phyloP scores from a whole-genome alignment of 2,113 vertebrate species.

The Campylorhamphus procurvoides region DNA sequence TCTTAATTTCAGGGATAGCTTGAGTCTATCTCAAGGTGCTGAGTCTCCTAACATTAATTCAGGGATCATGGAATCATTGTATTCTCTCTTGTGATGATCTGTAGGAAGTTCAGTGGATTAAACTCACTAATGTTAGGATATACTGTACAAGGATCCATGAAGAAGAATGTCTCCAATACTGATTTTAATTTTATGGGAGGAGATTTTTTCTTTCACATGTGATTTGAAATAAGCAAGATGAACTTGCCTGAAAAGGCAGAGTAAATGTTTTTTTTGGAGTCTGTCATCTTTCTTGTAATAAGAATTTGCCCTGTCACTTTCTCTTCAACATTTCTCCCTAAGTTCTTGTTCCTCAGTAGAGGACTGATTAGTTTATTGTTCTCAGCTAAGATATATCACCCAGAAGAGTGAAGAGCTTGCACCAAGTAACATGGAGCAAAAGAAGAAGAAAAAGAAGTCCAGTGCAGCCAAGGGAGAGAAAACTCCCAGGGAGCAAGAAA shows the following conservation, averaged over 20 bases:
- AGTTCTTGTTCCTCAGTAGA: not conserved
- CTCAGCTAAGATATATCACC: conserved; percentile 64
- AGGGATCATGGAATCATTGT: not conserved
- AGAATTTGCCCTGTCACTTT: not conserved
- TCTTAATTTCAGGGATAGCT: not conserved
- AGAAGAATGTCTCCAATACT: not conserved
- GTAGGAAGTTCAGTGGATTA: not conserved
- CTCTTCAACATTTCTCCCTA: not conserved
- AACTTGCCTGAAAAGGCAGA: not conserved
- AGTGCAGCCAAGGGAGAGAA: conserved; percentile 9
- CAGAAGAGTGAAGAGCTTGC: conserved; percentile 65
- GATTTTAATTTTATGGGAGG: not conserved
- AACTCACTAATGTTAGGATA: not conserved
- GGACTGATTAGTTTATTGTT: not conserved
- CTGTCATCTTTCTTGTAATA: not conserved
- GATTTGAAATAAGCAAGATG: not conserved
- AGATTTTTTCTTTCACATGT: not conserved
- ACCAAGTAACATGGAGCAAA: conserved; percentile 59
- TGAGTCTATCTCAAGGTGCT: not conserved
- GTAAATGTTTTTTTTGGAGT: not conserved
- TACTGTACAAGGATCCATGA: not conserved
- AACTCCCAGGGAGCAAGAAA: conserved; percentile 3
- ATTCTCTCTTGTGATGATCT: not conserved
- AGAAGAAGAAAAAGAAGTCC: conserved; percentile 67
- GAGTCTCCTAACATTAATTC: not conserved